Evolutionary conservation across 1,140 invertebrate genomes (phyloP).

Genomic region (Zaprionus lachaisei): DNA sequence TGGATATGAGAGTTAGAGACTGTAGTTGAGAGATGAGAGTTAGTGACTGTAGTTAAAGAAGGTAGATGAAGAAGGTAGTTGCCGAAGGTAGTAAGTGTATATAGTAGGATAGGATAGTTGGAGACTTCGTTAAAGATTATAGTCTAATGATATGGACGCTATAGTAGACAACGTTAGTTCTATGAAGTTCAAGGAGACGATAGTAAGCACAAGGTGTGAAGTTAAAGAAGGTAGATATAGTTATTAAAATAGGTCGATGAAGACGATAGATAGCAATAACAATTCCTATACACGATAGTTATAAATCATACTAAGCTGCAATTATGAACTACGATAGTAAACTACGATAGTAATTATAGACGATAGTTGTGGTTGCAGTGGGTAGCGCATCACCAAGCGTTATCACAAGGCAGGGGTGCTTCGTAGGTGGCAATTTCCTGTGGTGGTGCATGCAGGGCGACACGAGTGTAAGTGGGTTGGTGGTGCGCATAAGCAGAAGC

Average conservation of each 20-base stretch:
- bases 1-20: neutral
- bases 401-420: constrained; percentile 30
- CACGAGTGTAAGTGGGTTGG: neutral
- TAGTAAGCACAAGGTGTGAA: neutral
- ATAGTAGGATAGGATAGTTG: neutral
- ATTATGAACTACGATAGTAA: neutral
- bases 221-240: neutral
- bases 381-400: constrained; percentile 20
- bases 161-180: no score
- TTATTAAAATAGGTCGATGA: neutral
- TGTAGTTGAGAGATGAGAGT: neutral
- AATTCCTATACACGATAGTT: no score
- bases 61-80: neutral
- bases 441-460: constrained; percentile 13
- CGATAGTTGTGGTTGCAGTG: neutral
- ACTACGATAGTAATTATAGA: neutral
- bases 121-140: neutral
- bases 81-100: neutral
- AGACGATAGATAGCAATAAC: no score
- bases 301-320: neutral
- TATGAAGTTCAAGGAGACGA: neutral
- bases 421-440: constrained; percentile 8
- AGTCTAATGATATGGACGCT: neutral
- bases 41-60: neutral
- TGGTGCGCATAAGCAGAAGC: constrained; percentile 28